These are phyloP conservation scores for Gephyroberyx darwinii DNA, from an alignment of 2,797 vertebrate species.

Conservation along the genomic window DNA sequence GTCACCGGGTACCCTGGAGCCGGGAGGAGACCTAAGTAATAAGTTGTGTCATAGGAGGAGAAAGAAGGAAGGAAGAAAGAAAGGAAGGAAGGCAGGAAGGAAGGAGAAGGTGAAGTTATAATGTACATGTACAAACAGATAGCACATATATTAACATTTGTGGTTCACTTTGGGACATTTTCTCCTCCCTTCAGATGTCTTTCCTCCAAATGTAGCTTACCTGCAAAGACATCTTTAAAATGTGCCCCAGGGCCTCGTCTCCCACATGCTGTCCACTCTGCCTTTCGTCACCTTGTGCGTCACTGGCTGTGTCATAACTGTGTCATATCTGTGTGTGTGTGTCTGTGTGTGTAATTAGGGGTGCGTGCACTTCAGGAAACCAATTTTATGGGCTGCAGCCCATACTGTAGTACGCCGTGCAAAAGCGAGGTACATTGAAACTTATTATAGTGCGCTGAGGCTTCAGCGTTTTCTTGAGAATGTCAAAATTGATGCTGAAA, in stretches of 20 bases:
- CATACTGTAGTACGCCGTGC: too few relatives aligned
- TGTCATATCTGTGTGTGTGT: conserved; percentile 38
- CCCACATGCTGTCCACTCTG: conserved; percentile 57
- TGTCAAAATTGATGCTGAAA: too few relatives aligned
- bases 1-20: too few relatives aligned
- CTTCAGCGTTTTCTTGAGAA: too few relatives aligned
- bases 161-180: neutral
- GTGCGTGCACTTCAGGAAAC: too few relatives aligned
- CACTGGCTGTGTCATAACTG: conserved; percentile 63
- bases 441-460: too few relatives aligned
- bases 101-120: conserved; percentile 1
- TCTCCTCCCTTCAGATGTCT: conserved; percentile 39
- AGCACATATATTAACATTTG: neutral
- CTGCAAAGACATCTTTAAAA: conserved; percentile 57
- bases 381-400: too few relatives aligned
- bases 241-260: conserved; percentile 53
- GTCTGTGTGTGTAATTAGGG: conserved; percentile 14
- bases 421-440: too few relatives aligned
- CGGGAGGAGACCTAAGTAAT: too few relatives aligned
- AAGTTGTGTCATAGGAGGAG: too few relatives aligned
- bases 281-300: conserved; percentile 72
- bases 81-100: neutral
- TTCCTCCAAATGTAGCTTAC: conserved; percentile 37
- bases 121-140: neutral
- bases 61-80: neutral